These are phyloP conservation scores for Eledona agricola DNA, from an alignment of 2,888 invertebrate genomes.

Conservation along the genomic window DNA sequence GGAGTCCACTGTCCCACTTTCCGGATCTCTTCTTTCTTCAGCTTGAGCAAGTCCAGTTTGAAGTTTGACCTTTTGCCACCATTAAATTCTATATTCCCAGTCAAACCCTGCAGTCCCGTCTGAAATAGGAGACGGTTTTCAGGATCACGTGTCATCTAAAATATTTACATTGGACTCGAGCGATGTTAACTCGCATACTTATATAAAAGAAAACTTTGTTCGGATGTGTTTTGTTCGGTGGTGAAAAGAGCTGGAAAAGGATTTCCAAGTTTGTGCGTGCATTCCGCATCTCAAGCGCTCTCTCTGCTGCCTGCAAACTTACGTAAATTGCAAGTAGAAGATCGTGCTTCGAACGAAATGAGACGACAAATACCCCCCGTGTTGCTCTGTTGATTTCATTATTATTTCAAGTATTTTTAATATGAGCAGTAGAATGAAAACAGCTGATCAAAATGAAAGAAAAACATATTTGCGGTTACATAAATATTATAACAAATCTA, in stretches of 20 bases:
- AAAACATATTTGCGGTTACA: no score
- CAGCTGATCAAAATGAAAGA: no score
- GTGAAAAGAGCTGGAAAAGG: slow-evolving; percentile 25
- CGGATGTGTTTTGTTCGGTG: slow-evolving; percentile 32
- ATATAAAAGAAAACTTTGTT: slow-evolving; percentile 25
- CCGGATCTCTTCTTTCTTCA: slow-evolving; percentile 79
- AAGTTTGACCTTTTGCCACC: slow-evolving; percentile 86
- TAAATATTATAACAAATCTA: no score
- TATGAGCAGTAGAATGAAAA: no score
- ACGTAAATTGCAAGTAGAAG: slow-evolving; percentile 29
- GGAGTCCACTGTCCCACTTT: slow-evolving; percentile 88
- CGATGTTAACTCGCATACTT: slow-evolving; percentile 15
- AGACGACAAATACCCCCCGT: not conserved
- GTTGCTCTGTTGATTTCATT: no score
- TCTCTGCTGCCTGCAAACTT: slow-evolving; percentile 14
- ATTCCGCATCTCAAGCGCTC: slow-evolving; percentile 34
- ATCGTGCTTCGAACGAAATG: slow-evolving; percentile 9
- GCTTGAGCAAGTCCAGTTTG: slow-evolving; percentile 83
- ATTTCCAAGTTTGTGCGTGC: slow-evolving; percentile 33
- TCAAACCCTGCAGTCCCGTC: slow-evolving; percentile 85
- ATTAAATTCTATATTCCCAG: slow-evolving; percentile 87
- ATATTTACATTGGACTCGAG: slow-evolving; percentile 24
- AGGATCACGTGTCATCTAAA: slow-evolving; percentile 22
- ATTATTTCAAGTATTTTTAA: no score
- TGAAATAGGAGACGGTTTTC: slow-evolving; percentile 56